A percentile compares a stretch with the other conserved stretches of the same genome.
Evolutionary conservation across 2,888 invertebrate species (phyloP).

Genomic region (Plusia festucae): DNA sequence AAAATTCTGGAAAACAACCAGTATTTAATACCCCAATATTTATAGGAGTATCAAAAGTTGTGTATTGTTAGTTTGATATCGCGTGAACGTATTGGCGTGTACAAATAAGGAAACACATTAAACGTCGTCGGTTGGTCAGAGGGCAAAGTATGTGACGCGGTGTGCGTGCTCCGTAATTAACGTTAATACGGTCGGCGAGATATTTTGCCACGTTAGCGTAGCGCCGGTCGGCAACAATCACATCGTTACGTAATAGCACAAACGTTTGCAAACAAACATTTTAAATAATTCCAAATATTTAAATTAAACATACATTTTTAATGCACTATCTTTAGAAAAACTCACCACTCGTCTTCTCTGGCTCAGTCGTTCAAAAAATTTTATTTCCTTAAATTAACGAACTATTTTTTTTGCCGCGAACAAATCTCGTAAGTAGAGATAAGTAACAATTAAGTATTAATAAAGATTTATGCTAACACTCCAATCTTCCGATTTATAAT

Average conservation of each 20-base stretch:
- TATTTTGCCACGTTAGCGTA: conserved; percentile 44
- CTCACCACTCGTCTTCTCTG: too few relatives aligned
- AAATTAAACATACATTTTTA: too few relatives aligned
- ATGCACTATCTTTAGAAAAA: too few relatives aligned
- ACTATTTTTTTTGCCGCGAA: too few relatives aligned
- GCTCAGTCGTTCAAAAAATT: too few relatives aligned
- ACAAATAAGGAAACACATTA: conserved; percentile 60
- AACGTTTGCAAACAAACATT: background rate
- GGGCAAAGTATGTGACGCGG: conserved; percentile 40
- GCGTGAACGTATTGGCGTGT: conserved; percentile 57
- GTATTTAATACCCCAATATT: conserved; percentile 24
- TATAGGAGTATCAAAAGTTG: conserved; percentile 24
- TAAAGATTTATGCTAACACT: too few relatives aligned
- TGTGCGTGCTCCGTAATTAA: conserved; percentile 51
- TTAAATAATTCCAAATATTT: too few relatives aligned
- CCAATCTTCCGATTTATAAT: background rate
- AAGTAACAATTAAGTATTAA: too few relatives aligned
- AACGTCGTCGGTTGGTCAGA: conserved; percentile 49
- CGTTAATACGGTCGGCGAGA: conserved; percentile 48
- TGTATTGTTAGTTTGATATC: conserved; percentile 37
- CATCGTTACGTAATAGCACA: conserved; percentile 22
- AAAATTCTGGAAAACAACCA: conserved; percentile 8
- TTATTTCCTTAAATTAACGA: too few relatives aligned
- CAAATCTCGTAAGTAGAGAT: too few relatives aligned
- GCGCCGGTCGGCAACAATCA: conserved; percentile 25